Percentiles rank a stretch among this genome's conserved stretches.
Evolutionary conservation across 37 sponge, comb jelly and placozoan genomes (phyloP).

Genomic region (Beroe forskalii): DNA sequence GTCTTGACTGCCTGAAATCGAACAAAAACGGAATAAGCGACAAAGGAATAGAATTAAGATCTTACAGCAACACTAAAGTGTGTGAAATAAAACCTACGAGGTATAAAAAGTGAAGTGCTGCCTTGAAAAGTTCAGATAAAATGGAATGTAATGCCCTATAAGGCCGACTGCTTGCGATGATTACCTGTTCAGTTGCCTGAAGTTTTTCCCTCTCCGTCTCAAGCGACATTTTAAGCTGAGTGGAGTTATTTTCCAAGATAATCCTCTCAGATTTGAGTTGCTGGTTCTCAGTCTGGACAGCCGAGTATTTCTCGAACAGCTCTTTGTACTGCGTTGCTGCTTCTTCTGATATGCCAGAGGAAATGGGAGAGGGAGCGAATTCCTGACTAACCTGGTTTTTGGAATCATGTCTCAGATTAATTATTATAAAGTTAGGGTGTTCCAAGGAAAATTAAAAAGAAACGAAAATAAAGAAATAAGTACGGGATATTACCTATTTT

Average conservation of each 20-base stretch:
- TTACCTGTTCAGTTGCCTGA: slow-evolving; percentile 52
- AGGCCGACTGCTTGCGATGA: too few relatives aligned
- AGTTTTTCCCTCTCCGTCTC: slow-evolving; percentile 31
- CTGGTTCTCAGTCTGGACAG: background rate
- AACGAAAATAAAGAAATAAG: too few relatives aligned
- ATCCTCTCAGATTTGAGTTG: slow-evolving; percentile 45
- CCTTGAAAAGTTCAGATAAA: too few relatives aligned
- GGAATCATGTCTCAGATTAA: background rate
- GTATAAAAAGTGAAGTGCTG: too few relatives aligned
- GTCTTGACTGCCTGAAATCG: slow-evolving; percentile 41
- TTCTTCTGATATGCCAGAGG: slow-evolving; percentile 46
- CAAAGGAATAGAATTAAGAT: too few relatives aligned
- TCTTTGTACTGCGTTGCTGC: slow-evolving; percentile 38
- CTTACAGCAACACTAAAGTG: too few relatives aligned
- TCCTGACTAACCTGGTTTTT: background rate
- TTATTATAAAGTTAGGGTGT: too few relatives aligned
- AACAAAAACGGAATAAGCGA: too few relatives aligned
- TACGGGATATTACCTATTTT: too few relatives aligned
- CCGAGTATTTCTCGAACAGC: background rate
- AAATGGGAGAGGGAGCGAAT: background rate
- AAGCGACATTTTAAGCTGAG: background rate
- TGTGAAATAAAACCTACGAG: too few relatives aligned
- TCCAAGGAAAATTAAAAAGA: too few relatives aligned
- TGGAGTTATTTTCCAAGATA: slow-evolving; percentile 6
- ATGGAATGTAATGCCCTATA: too few relatives aligned